Base-by-base conservation (phyloP, 2,888 invertebrate species). In the Epirrhoe tristata region DNA sequence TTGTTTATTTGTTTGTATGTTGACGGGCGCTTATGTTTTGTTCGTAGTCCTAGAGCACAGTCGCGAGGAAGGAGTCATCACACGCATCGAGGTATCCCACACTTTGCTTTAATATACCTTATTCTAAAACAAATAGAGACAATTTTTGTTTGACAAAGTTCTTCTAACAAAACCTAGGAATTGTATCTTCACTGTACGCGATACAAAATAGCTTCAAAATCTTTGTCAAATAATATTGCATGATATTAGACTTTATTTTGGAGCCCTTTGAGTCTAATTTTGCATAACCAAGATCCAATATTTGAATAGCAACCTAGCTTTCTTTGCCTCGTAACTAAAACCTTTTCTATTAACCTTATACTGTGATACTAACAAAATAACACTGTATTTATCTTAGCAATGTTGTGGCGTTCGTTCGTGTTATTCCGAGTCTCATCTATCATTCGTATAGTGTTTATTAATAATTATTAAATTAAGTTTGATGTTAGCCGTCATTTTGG, bases 31-130 rank as follows among this genome's bases (percentile, higher is more conserved):
- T 91, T 90, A 74, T 93, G 91, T 91, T 90, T 90, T 91, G 90
- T 93, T 92, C 87, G 92, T 94, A 94, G 94, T 94, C 88, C 87
- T 94, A 93, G 94, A 93, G 88, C 94, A 94, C 93, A 94, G 93
- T 90, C 92, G 94, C 82, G 94, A 94, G 91, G 94, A 94, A 77
- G 94, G 94, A 84, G 93, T 93, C 93, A 93, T 94, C 93, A 94
- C 94, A 76, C 93, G 93, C 78, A 93, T 94, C 79, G 94, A 94
- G 94, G 94, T 94, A 94, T 77, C 86, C 82, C 79, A 89, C 89
- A 86, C 84, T 89, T 92, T 91, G 92, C 92, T 93, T 90, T 87
- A 82, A 85, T 86, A 84, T 79, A 81, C 75, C 76, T 70, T 79
- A 80, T 72, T 67, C 43, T 60, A 7, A 50, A 43, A 61, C 4